phyloP scores from a whole-genome alignment of 1,140 invertebrate species.

The Ruditapes philippinarum region DNA sequence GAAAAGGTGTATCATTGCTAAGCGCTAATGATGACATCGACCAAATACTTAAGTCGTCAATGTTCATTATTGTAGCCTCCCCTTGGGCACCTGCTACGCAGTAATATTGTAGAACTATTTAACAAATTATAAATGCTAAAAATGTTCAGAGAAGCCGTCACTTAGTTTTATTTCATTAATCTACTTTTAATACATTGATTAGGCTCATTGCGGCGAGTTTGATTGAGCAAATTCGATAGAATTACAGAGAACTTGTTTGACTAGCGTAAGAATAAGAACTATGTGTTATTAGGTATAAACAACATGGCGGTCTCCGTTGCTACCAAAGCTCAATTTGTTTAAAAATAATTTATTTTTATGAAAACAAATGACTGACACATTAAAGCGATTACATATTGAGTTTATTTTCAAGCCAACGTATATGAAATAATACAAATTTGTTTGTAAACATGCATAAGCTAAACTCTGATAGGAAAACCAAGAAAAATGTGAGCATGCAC shows the following conservation, averaged over 20 bases:
- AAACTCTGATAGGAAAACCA: not conserved
- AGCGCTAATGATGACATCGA: not conserved
- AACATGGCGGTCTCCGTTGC: slow-evolving; percentile 67
- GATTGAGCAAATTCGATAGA: too few species aligned
- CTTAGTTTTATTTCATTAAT: too few species aligned
- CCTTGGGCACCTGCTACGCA: not conserved
- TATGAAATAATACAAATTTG: not conserved
- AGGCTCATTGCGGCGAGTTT: too few species aligned
- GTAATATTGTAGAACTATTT: too few species aligned
- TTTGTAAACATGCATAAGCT: not conserved
- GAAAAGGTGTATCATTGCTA: not conserved
- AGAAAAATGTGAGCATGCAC: not conserved
- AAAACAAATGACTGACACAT: not conserved
- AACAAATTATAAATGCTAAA: too few species aligned
- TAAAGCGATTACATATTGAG: not conserved
- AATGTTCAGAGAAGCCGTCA: too few species aligned
- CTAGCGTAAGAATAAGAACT: not conserved
- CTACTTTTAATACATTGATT: too few species aligned
- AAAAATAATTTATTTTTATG: not conserved
- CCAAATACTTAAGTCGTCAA: not conserved
- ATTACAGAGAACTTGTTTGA: not conserved
- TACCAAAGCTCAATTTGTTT: slow-evolving; percentile 17
- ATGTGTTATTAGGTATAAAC: slow-evolving; percentile 55
- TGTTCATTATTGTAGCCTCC: not conserved
- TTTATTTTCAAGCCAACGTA: not conserved